Percentiles rank a stretch among this genome's conserved stretches.
Evolutionary conservation across 2,113 vertebrate species (phyloP).

Genomic region (Antennarius striatus): DNA sequence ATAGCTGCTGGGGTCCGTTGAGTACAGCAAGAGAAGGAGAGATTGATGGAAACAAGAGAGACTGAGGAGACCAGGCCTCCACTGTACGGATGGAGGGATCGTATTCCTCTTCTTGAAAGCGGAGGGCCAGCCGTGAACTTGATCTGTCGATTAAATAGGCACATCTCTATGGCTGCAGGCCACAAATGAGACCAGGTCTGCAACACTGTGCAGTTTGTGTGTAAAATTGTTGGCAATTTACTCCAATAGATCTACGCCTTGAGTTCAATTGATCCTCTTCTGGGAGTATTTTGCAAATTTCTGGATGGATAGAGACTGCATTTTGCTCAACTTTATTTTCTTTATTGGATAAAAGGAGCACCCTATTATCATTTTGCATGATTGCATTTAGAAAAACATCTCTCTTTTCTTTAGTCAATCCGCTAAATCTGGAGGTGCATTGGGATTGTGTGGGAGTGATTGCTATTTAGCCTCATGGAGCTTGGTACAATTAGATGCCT

Average conservation of each 20-base stretch:
- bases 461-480: constrained; percentile 83
- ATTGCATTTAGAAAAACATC: constrained; percentile 53
- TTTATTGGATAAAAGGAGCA: constrained; percentile 50
- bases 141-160: constrained; percentile 79
- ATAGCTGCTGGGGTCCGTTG: constrained; percentile 68
- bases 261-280: constrained; percentile 13
- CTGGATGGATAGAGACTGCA: not conserved
- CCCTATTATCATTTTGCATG: constrained; percentile 52
- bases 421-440: constrained; percentile 67
- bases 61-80: constrained; percentile 48
- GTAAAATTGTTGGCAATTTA: constrained; percentile 48
- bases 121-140: constrained; percentile 64
- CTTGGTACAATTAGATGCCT: constrained; percentile 77
- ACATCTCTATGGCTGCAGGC: constrained; percentile 76
- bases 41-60: constrained; percentile 51
- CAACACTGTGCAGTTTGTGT: constrained; percentile 37
- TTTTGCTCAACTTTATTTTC: constrained; percentile 34
- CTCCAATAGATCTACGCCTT: constrained; percentile 32
- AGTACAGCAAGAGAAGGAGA: constrained; percentile 56
- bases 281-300: constrained; percentile 32
- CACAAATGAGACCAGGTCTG: constrained; percentile 59
- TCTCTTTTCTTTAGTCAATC: constrained; percentile 46
- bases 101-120: constrained; percentile 71
- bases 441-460: constrained; percentile 82
- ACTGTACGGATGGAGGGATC: constrained; percentile 70